phyloP scores from a whole-genome alignment of 1,140 invertebrate genomes.

The Papilio polytes region DNA sequence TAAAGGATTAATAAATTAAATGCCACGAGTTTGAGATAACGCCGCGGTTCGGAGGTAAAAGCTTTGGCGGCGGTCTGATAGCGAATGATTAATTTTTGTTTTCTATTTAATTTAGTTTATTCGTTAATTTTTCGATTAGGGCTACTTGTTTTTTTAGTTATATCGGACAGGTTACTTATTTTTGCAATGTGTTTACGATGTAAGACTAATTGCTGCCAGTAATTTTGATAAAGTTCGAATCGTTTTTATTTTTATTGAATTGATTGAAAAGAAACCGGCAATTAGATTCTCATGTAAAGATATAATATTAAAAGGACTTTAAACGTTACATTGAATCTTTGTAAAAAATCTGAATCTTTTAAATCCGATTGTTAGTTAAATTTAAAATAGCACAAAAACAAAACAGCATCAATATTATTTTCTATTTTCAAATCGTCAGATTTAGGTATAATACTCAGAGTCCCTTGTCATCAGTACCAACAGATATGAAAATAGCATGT shows the following conservation, averaged over 20 bases:
- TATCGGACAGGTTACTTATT: slow-evolving; percentile 2
- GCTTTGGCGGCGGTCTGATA: slow-evolving; percentile 51
- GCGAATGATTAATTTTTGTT: slow-evolving; percentile 53
- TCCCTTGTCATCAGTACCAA: neutral
- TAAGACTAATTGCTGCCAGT: neutral
- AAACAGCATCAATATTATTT: neutral
- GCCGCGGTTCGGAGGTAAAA: slow-evolving; percentile 50
- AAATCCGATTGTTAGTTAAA: no score
- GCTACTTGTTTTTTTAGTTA: slow-evolving; percentile 11
- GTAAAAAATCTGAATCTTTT: no score
- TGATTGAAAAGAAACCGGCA: no score
- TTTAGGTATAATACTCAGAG: neutral
- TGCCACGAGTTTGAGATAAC: slow-evolving; percentile 56
- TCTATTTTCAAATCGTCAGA: neutral
- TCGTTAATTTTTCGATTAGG: slow-evolving; percentile 41
- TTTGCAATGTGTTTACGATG: neutral
- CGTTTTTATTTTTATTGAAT: neutral
- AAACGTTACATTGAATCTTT: no score
- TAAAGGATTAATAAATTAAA: slow-evolving; percentile 62
- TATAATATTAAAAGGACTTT: no score
- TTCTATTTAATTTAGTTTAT: slow-evolving; percentile 49
- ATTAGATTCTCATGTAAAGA: neutral
- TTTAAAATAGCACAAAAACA: neutral
- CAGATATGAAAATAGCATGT: slow-evolving; percentile 11
- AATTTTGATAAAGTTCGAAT: neutral